These are phyloP conservation scores for Microtus ochrogaster DNA, from an alignment of 2,113 vertebrate species.

Conservation along the genomic window DNA sequence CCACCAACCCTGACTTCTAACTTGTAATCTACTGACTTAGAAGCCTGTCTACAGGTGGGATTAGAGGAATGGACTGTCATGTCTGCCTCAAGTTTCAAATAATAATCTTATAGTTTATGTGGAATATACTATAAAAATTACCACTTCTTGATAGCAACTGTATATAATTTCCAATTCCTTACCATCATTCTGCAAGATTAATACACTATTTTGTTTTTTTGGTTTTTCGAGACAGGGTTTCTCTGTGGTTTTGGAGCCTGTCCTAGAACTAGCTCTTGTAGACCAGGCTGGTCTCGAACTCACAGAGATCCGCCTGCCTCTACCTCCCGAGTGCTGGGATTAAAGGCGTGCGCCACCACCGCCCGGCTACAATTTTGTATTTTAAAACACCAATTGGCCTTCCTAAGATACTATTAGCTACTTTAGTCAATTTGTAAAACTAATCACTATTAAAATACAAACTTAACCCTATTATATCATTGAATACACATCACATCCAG, in stretches of 20 bases:
- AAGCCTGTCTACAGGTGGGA: background rate
- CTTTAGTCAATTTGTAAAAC: conserved; percentile 4
- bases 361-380: no score
- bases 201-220: background rate
- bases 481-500: background rate
- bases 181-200: background rate
- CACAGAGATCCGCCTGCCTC: no score
- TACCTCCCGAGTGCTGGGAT: no score
- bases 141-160: background rate
- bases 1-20: background rate
- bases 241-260: no score
- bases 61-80: background rate
- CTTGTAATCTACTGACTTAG: background rate
- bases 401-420: background rate
- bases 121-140: background rate
- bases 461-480: background rate
- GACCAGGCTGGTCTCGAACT: no score
- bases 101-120: background rate
- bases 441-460: background rate
- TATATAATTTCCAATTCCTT: background rate
- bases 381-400: background rate
- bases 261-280: no score
- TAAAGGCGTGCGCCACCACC: no score
- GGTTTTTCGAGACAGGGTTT: no score
- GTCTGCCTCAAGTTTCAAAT: background rate